Evolutionary conservation across 2,113 vertebrate genomes (phyloP), one percentile per base, ranked within the genome.

Genomic region (Chinchilla lanigera): DNA sequence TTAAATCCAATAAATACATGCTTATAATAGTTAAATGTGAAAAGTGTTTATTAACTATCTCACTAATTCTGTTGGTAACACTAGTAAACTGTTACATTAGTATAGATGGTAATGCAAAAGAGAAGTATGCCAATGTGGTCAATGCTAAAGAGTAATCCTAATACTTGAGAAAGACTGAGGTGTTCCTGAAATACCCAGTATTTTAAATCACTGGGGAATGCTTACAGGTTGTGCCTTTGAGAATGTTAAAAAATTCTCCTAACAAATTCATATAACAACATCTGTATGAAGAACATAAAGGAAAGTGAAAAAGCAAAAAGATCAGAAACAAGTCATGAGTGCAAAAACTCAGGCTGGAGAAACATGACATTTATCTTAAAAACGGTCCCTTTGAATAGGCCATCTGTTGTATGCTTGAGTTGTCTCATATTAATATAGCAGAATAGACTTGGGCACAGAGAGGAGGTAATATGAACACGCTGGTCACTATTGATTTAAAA

Each of bases 31-130:
- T 44, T 75, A 75, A 75, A 89, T 14, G 13, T 82, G 12, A 44
- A 89, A 86, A 77, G 2, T 50, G 47, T 44, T 86, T 52, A 84
- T 91, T 94, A 92, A 69, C 35, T 83, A 84, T 84, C 16, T 77
- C 33, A 61, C 38, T 89, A 71, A 56, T 38, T 5, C 14, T 14
- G 35, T 95, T 54, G 65, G 80, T 85, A 54, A 92, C 73, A 58
- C 1, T 89, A 28, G 41, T 28, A 35, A 35, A 81, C 19, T 69
- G 44, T 30, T 35, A 58, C 41, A 44, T 87, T 87, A 90, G 71
- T 33, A 54, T 16, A 88, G 41, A 65, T 75, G 24, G 10, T 3
- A 33, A 1, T 63, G 10, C 6, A 65, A 24, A 28, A 90, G 14
- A 56, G 7, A n/a, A 58, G 35, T 11, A 86, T 4, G 38, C 8